These are phyloP conservation scores for Baryphthengus martii DNA, from an alignment of 2,113 vertebrate species.

Conservation along the genomic window DNA sequence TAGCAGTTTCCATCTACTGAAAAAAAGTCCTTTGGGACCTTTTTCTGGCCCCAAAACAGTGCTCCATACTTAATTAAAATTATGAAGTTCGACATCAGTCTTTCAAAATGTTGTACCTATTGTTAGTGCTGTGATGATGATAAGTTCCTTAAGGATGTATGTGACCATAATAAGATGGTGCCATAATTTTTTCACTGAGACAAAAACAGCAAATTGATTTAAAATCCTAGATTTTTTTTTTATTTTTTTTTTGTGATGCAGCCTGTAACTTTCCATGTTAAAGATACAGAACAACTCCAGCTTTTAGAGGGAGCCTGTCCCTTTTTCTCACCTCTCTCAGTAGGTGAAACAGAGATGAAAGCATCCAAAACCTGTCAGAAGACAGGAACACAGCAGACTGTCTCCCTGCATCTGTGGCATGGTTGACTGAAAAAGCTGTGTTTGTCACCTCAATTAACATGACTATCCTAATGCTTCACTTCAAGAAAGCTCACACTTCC, in stretches of 20 bases:
- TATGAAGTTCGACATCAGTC: neutral
- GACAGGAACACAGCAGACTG: fast-evolving
- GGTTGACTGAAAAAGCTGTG: neutral
- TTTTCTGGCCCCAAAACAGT: neutral
- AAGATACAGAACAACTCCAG: neutral
- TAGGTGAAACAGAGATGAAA: neutral
- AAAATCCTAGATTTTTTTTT: neutral
- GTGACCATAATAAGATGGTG: neutral
- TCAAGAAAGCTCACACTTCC: neutral
- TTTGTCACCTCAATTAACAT: neutral
- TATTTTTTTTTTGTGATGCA: neutral
- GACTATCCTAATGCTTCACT: neutral
- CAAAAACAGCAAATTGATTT: neutral
- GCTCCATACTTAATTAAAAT: slow-evolving; percentile 34
- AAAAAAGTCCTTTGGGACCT: neutral
- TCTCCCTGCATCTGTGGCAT: neutral
- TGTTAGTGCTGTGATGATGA: neutral
- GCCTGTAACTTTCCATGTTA: neutral
- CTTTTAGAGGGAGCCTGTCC: neutral
- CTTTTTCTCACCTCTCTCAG: neutral
- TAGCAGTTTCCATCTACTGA: neutral
- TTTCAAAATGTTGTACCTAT: neutral
- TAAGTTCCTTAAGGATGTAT: neutral
- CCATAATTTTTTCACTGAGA: neutral
- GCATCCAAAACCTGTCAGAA: neutral